Conservation (phyloP, 2,113 vertebrate genomes). For the Bettongia penicillata region DNA sequence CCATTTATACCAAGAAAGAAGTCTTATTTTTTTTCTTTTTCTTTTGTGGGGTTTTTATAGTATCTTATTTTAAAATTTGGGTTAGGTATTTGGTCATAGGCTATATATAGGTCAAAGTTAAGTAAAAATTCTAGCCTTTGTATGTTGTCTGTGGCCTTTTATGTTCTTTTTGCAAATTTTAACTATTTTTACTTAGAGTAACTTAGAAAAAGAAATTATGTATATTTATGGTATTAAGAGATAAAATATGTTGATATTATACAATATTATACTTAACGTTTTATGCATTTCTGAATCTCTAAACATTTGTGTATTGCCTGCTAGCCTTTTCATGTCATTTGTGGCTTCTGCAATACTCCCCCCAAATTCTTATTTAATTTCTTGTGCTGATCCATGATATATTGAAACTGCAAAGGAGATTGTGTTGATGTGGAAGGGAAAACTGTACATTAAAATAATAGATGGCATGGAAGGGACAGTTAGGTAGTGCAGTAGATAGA, state of each 20-base stretch:
- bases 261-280: background rate
- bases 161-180: background rate
- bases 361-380: background rate
- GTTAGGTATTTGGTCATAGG: background rate
- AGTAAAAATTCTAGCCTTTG: background rate
- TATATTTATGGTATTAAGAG: background rate
- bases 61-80: too few species aligned
- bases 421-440: background rate
- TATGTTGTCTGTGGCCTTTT: background rate
- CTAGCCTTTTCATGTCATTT: background rate
- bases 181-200: background rate
- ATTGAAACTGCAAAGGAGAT: background rate
- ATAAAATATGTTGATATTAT: background rate
- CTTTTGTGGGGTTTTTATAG: background rate
- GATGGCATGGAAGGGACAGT: background rate
- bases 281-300: background rate
- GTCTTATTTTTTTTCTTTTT: background rate
- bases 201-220: background rate
- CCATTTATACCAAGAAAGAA: too few species aligned
- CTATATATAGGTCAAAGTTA: background rate
- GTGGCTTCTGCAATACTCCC: background rate
- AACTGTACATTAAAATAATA: background rate
- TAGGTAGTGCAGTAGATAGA: too few species aligned
- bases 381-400: background rate
- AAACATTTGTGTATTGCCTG: background rate